These are phyloP conservation scores for Xestia rhomboidea DNA, from an alignment of 2,888 invertebrate species.

Conservation along the genomic window DNA sequence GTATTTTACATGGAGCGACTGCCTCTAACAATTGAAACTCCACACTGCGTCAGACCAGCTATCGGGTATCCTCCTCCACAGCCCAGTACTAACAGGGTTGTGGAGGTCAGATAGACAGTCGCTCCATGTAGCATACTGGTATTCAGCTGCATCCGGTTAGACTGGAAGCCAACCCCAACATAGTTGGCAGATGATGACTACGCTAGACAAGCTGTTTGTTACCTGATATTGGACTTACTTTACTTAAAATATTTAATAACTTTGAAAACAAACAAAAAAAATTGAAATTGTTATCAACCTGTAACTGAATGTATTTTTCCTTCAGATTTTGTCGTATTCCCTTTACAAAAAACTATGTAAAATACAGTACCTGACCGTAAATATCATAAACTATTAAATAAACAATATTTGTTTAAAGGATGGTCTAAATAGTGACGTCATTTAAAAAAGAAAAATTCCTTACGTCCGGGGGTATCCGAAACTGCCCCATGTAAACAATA, in stretches of 20 bases:
- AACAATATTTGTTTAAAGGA: no score
- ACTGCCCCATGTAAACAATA: no score
- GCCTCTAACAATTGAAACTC: background rate
- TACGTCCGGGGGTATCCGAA: no score
- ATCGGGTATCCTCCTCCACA: background rate
- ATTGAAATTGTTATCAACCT: background rate
- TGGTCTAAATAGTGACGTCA: no score
- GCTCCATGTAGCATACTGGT: background rate
- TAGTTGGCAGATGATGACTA: background rate
- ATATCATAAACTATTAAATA: background rate
- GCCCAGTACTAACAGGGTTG: background rate
- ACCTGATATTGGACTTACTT: no score
- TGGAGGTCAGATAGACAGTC: background rate
- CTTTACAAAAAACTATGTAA: background rate
- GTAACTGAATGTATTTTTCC: conserved; percentile 10
- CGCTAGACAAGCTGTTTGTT: background rate
- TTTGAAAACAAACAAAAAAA: background rate
- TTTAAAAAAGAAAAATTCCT: no score
- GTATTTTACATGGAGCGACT: background rate
- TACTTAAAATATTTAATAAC: background rate
- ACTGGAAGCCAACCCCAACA: background rate
- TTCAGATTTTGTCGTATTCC: background rate
- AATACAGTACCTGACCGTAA: background rate
- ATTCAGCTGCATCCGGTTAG: background rate
- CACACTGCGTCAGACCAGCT: background rate